Conservation (phyloP, 2,797 vertebrate genomes). For the Botia almorhae region DNA sequence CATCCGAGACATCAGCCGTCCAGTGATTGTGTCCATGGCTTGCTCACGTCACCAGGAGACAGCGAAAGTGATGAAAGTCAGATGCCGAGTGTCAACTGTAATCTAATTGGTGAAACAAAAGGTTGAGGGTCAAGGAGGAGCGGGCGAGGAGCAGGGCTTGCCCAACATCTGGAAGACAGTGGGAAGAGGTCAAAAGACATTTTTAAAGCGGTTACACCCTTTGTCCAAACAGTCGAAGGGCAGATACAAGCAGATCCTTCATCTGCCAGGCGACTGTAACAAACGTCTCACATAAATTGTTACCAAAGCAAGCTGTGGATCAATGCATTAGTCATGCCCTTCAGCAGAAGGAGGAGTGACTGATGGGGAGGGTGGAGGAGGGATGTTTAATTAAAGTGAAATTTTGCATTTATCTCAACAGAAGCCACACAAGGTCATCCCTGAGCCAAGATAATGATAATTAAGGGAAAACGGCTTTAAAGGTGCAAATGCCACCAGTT, state of each 20-base stretch:
- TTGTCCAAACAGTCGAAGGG: slow-evolving; percentile 21
- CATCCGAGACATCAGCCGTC: slow-evolving; percentile 21
- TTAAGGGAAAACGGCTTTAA: slow-evolving; percentile 8
- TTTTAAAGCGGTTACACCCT: slow-evolving; percentile 45
- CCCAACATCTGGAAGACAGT: slow-evolving; percentile 38
- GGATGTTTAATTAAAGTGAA: slow-evolving; percentile 47
- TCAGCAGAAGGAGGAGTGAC: slow-evolving; percentile 58
- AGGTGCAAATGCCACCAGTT: slow-evolving; percentile 24
- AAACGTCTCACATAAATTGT: slow-evolving; percentile 60
- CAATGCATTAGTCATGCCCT: slow-evolving; percentile 65
- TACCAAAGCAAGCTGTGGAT: slow-evolving; percentile 67
- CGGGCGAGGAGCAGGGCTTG: neutral
- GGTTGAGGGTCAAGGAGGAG: neutral
- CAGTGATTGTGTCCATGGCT: neutral
- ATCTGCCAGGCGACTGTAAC: slow-evolving; percentile 22
- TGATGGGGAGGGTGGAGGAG: slow-evolving; percentile 31
- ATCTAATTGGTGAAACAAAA: neutral
- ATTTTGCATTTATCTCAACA: slow-evolving; percentile 10
- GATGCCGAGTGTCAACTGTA: neutral
- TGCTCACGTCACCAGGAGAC: slow-evolving; percentile 5
- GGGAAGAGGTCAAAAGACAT: slow-evolving; percentile 17
- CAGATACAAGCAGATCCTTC: slow-evolving; percentile 16
- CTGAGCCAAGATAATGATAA: slow-evolving; percentile 20
- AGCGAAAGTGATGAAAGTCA: no score
- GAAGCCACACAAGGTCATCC: neutral